Conservation (phyloP, 2,113 vertebrate genomes). For the Nipponia nippon region DNA sequence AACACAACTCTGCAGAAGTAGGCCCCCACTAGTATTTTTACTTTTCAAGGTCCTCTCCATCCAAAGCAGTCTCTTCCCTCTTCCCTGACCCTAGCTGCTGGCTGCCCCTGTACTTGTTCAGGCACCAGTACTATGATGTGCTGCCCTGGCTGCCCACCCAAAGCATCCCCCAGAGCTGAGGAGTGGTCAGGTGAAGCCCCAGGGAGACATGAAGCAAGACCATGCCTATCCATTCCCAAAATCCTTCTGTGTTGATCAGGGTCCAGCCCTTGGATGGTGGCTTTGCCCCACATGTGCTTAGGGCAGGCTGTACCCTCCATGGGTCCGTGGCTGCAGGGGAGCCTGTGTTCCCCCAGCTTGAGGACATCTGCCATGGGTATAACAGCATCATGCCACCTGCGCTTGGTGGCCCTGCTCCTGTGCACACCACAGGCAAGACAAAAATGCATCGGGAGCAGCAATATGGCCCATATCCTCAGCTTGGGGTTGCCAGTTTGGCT, state of each 20-base stretch:
- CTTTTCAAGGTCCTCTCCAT: not conserved
- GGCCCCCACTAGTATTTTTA: not conserved
- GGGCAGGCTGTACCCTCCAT: not conserved
- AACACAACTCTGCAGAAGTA: not conserved
- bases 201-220: not conserved
- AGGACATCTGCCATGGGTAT: not conserved
- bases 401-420: not conserved
- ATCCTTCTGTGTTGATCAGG: not conserved
- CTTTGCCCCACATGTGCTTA: not conserved
- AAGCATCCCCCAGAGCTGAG: not conserved
- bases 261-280: not conserved
- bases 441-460: not conserved
- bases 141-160: not conserved
- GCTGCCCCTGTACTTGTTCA: not conserved
- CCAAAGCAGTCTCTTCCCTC: not conserved
- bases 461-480: not conserved
- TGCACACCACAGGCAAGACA: not conserved
- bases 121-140: not conserved
- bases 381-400: not conserved
- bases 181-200: not conserved
- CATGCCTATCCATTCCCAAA: not conserved
- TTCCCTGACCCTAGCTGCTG: not conserved
- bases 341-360: not conserved
- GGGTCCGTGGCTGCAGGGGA: not conserved
- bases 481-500: fast-evolving